Percentiles rank a stretch among this genome's conserved stretches.
These are phyloP conservation scores for Pristionchus arcanus DNA, from an alignment of 2,888 invertebrate genomes.

Conservation along the genomic window DNA sequence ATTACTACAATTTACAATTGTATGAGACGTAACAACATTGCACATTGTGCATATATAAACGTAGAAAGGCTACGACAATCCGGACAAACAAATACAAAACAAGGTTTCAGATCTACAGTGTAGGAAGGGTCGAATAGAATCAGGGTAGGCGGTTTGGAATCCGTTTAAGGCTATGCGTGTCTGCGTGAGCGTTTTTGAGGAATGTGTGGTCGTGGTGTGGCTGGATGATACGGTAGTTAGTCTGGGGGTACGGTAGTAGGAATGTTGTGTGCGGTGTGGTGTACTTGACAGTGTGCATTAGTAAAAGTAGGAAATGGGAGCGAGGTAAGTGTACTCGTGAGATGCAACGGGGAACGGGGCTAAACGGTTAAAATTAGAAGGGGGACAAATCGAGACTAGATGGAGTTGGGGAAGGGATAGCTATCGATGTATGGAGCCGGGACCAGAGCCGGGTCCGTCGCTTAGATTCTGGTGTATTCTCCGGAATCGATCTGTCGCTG, in stretches of 20 bases:
- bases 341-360: neutral
- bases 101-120: conserved; percentile 20
- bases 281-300: conserved; percentile 24
- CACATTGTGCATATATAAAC: conserved; percentile 40
- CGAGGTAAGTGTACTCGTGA: conserved; percentile 18
- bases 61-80: conserved; percentile 15
- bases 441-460: neutral
- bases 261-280: neutral
- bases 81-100: neutral
- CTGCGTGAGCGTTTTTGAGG: conserved; percentile 34
- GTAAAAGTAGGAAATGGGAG: conserved; percentile 14
- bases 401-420: neutral
- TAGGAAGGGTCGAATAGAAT: neutral
- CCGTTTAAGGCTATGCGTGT: conserved; percentile 47
- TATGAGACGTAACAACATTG: conserved; percentile 44
- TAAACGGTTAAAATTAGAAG: neutral
- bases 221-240: neutral
- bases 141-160: neutral
- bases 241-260: conserved; percentile 28
- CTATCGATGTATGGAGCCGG: neutral
- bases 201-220: conserved; percentile 47
- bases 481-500: conserved; percentile 74
- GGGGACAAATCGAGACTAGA: conserved; percentile 6
- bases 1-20: conserved; percentile 51
- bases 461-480: conserved; percentile 70